Percentiles rank a stretch among this genome's conserved stretches.
These are phyloP conservation scores for Mesocentrotus franciscanus DNA, from an alignment of 53 echinoderm and acorn worm genomes.

Conservation along the genomic window DNA sequence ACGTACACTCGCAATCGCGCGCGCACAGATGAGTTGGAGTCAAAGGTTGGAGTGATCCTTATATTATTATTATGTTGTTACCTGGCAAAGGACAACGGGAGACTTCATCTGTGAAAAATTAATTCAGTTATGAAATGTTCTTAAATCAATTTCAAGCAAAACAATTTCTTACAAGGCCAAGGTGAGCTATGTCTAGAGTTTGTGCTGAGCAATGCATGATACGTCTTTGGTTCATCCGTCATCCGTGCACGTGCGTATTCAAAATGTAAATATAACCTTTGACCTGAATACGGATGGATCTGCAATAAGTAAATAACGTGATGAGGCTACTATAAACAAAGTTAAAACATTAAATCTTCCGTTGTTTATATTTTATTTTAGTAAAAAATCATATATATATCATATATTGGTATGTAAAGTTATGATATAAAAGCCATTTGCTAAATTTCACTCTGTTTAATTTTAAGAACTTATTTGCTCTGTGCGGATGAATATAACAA, in stretches of 20 bases:
- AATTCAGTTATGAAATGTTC: no score
- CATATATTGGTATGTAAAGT: neutral
- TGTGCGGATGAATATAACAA: neutral
- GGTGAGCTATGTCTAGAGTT: no score
- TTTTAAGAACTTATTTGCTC: neutral
- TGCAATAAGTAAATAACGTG: neutral
- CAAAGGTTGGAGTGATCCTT: no score
- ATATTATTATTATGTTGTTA: no score
- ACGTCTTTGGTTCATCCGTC: no score
- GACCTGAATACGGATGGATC: conserved; percentile 31
- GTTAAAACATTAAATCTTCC: neutral
- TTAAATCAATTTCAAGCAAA: no score
- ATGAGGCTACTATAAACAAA: neutral
- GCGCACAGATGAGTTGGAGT: no score
- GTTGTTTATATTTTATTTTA: neutral
- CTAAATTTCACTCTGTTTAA: neutral
- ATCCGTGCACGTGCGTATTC: neutral
- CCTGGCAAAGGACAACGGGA: no score
- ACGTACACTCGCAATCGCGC: no score
- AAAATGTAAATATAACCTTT: conserved; percentile 53
- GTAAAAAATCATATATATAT: neutral
- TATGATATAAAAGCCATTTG: neutral
- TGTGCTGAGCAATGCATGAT: no score
- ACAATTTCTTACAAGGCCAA: no score
- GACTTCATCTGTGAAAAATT: no score